Conservation (phyloP, 2,797 vertebrate genomes). For the Helarctos malayanus region DNA sequence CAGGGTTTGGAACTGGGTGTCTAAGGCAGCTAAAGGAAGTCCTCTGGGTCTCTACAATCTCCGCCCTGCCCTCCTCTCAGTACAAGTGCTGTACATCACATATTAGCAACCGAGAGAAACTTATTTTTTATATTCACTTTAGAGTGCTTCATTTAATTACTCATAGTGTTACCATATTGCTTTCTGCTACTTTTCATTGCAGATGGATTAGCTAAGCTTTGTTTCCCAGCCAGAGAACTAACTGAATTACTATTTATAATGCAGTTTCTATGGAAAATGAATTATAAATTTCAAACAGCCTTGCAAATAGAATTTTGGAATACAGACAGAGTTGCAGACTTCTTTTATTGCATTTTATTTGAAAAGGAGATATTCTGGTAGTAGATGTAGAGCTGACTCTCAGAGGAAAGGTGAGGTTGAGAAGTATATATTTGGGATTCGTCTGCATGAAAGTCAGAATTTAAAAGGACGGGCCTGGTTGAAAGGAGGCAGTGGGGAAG, state of each 20-base stretch:
- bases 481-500: neutral
- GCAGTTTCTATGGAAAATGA: slow-evolving; percentile 84
- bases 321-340: slow-evolving; percentile 40
- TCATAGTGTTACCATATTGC: slow-evolving; percentile 69
- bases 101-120: neutral
- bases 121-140: slow-evolving; percentile 50
- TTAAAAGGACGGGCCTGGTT: neutral
- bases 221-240: slow-evolving; percentile 78
- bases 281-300: slow-evolving; percentile 79
- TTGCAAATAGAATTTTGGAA: slow-evolving; percentile 74
- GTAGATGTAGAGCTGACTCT: slow-evolving; percentile 28
- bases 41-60: neutral
- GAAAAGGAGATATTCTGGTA: slow-evolving; percentile 53
- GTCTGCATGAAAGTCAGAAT: slow-evolving; percentile 28
- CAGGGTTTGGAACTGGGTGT: neutral
- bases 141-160: slow-evolving; percentile 70
- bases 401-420: slow-evolving; percentile 45
- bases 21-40: neutral
- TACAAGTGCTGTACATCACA: slow-evolving; percentile 27
- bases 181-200: slow-evolving; percentile 76
- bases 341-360: slow-evolving; percentile 64
- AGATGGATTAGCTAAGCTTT: slow-evolving; percentile 80
- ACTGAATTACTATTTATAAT: slow-evolving; percentile 84
- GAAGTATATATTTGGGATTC: neutral
- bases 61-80: neutral